phyloP scores from a whole-genome alignment of 2,797 vertebrate genomes.

The Cheirogaleus major region DNA sequence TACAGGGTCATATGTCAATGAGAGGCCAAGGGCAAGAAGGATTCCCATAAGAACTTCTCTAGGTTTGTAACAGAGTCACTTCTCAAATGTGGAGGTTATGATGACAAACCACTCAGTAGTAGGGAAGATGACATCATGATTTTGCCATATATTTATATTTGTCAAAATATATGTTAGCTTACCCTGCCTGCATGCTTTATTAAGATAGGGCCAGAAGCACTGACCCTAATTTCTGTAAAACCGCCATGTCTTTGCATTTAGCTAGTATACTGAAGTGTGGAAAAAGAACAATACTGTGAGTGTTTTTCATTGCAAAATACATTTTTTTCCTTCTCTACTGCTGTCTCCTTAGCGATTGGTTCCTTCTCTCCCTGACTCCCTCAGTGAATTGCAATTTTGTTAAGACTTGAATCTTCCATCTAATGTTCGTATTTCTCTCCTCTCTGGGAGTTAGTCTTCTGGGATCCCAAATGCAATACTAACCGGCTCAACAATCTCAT shows the following conservation, averaged over 20 bases:
- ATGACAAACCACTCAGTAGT: not conserved
- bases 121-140: not conserved
- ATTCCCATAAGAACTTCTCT: not conserved
- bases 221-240: not conserved
- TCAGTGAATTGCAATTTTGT: not conserved
- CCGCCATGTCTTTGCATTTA: not conserved
- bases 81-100: not conserved
- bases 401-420: constrained; percentile 22
- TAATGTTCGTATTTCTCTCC: not conserved
- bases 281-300: not conserved
- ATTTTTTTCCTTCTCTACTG: not conserved
- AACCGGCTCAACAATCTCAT: constrained; percentile 26
- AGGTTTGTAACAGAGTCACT: not conserved
- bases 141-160: not conserved
- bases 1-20: not conserved
- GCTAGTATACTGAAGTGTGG: not conserved
- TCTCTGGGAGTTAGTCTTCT: not conserved
- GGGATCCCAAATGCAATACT: not conserved
- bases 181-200: not conserved
- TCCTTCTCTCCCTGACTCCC: not conserved
- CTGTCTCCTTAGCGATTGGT: not conserved
- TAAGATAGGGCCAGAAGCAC: not conserved
- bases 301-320: not conserved
- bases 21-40: not conserved
- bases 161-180: not conserved